phyloP scores from a whole-genome alignment of 1,140 invertebrate species.

The Drosophila gunungcola region DNA sequence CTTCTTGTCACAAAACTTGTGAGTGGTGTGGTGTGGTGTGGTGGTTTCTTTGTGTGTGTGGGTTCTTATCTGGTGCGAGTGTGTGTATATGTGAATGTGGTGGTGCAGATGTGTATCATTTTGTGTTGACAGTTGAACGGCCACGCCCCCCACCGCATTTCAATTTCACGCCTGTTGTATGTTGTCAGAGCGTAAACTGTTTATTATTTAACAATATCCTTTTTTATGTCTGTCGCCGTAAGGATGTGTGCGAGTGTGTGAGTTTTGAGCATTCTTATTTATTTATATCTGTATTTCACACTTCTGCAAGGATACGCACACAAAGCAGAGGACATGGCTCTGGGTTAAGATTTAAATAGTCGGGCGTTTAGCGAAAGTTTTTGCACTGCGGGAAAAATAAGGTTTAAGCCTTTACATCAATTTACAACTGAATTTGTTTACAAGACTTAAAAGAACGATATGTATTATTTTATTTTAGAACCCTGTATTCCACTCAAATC shows the following conservation, averaged over 20 bases:
- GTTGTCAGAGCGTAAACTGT: slow-evolving; percentile 72
- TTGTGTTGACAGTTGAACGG: slow-evolving; percentile 49
- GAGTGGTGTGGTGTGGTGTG: background rate
- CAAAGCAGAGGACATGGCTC: slow-evolving; percentile 4
- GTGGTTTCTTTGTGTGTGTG: slow-evolving; percentile 16
- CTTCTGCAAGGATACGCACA: slow-evolving; percentile 35
- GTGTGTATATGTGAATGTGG: slow-evolving; percentile 4
- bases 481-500: too few relatives aligned
- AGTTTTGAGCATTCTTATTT: slow-evolving; percentile 61
- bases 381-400: slow-evolving; percentile 4
- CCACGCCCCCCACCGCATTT: slow-evolving; percentile 29
- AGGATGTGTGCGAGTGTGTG: slow-evolving; percentile 12
- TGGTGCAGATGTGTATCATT: slow-evolving; percentile 68
- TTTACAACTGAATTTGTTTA: too few relatives aligned
- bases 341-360: slow-evolving; percentile 38
- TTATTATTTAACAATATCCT: slow-evolving; percentile 80
- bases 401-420: background rate
- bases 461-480: too few relatives aligned
- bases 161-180: slow-evolving; percentile 70
- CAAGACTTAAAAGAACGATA: too few relatives aligned
- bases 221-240: slow-evolving; percentile 34
- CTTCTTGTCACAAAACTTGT: slow-evolving; percentile 52
- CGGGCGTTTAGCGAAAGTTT: slow-evolving; percentile 7
- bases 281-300: slow-evolving; percentile 72
- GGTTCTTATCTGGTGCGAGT: slow-evolving; percentile 27